Base-by-base conservation (phyloP, 2,113 vertebrate species). In the Heloderma charlesbogerti region DNA sequence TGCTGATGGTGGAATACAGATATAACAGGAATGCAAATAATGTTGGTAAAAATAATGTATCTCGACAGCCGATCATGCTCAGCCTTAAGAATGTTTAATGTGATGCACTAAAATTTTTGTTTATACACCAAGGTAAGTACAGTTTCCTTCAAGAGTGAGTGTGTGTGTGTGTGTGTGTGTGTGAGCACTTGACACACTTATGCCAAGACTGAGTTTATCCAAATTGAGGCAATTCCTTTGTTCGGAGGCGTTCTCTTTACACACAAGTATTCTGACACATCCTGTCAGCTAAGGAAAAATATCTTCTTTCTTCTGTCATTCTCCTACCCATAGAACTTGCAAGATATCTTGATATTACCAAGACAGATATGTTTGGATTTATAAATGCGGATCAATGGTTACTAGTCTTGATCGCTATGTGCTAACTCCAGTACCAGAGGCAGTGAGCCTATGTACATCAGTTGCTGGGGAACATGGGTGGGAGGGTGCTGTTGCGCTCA, bases 251-350 rank as follows among this genome's bases (percentile, higher is more conserved):
- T 12, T 60, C 67, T 89, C 6, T 43, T 69, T 0, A 1, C 16
- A 78, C 8, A 60, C 88, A 78, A 16, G 16, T 69, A 78, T 83
- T 77, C 71, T 87, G 88, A 92, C 71, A 54, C 75, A 77, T 71
- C 27, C 63, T 79, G 71, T 85, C 18, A 89, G 20, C 34, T 43
- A 37, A 13, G 86, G 37, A 4, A 92, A 94, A 95, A 72, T 66
- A 89, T 66, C 29, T 45, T 67, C 74, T 88, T 94, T 90, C 78
- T 84, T 92, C 83, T 88, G 31, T 87, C 77, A 78, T 8, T 77
- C 88, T 87, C 54, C 60, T 87, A 43, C 79, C 25, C 91, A n/a
- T 4, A 92, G 87, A 92, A 87, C 66, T 69, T 83, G 69, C 0
- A 69, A 71, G 15, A n/a, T 77, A 43, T 12, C 77, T 91, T 88